Base-by-base conservation (phyloP, 2,113 vertebrate species). In the Planiliza haematocheilus region DNA sequence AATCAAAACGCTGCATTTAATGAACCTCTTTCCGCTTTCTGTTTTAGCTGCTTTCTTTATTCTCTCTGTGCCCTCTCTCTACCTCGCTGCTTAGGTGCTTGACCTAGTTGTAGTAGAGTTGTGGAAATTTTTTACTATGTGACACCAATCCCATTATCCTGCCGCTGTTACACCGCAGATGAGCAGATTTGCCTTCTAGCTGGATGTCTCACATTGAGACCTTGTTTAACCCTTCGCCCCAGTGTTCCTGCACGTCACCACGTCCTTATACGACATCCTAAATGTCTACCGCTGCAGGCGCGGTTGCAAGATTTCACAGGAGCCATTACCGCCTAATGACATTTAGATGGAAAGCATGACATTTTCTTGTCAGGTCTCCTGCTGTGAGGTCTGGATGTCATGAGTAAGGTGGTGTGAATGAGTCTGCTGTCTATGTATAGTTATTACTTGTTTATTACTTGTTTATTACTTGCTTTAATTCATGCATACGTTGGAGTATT, bases 101-200 rank as follows among this genome's bases (percentile, higher is more conserved):
- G 68, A 85, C 70, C 80, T 79, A 64, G 71, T 81, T 81, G 39
- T 58, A 48, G 10, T 11, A 60, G 41, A 62, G 61, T 24, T 18
- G 18, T 48, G 41, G 45, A 52, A 59, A 49, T 48, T 24, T n/a
- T 64, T 84, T 1, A 62, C 10, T 49, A 58, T 1, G 7, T 50
- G 42, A 50, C 64, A 64, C 16, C 52, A 60, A 48, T 18, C 37
- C 41, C 37, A 51, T 67, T 58, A 64, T 56, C 42, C 7, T 61
- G 41, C 30, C 7, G 10, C 61, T 65, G 21, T 63, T 45, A 2
- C 14, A 41, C 52, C 38, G 16, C n/a, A 56, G 53, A 77, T 14
- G 8, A 50, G 61, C 39, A 59, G 11, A 39, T 18, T 68, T 72
- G 20, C 71, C 74, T 67, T 51, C 49, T 16, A 67, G 79, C 63